Evolutionary conservation across 2,113 vertebrate genomes (phyloP), one percentile per base, ranked within the genome.

Genomic region (Chaetops frenatus): DNA sequence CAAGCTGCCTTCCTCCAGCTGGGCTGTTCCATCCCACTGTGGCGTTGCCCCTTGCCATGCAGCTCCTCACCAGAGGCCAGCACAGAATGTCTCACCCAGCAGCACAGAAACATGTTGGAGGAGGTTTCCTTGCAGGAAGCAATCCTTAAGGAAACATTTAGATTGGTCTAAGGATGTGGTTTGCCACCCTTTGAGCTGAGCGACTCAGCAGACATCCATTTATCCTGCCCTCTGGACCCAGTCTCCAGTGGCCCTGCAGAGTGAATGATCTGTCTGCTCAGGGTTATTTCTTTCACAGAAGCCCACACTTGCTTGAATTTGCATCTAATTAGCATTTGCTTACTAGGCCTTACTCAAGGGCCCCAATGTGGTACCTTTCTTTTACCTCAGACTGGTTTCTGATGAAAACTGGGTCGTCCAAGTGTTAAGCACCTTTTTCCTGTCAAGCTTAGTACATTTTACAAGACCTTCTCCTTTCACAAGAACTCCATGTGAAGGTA

Each of bases 61-160:
- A 0, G 47, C 24, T 56, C 60, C 66, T 76, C 4, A 1, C 25
- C 1, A 0, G 45, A 0, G 0, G n/a, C 47, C 21, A 29, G 1
- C n/a, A 65, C 24, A 33, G 31, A 47, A 10, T 2, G 0, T 71
- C 9, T 5, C 65, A 40, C 21, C 36, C 6, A 6, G 24, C 27
- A 35, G 61, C 71, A 45, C 1, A 4, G 44, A 76, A 14, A 33
- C 20, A 21, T 0, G 1, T 48, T 20, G n/a, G 50, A 16, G 40
- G 66, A 70, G 0, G 4, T 7, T n/a, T 91, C 36, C 27, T 65
- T 57, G 29, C 18, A 47, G 47, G 44, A 90, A 85, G 35, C 0
- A 1, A 15, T 35, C 18, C 57, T 74, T 54, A 87, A n/a, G 27
- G 18, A 85, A 78, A 81, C 4, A 12, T 89, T 45, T 47, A 33